Conservation (phyloP, 53 echinoderm and acorn worm genomes). For the Holothuria scabra region DNA sequence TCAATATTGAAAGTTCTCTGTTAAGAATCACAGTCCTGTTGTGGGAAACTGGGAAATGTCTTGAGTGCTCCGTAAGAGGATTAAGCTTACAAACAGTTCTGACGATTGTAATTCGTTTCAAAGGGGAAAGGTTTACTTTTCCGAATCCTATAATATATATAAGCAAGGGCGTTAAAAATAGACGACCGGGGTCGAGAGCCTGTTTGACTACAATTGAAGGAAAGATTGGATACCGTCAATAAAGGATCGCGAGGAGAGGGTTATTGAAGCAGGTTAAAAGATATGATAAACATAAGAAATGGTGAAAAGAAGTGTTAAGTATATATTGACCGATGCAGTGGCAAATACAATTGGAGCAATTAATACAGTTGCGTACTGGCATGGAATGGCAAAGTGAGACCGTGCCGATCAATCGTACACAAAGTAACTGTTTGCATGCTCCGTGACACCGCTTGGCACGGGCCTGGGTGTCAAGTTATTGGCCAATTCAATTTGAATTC, state of each 20-base stretch:
- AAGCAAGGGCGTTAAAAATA: slow-evolving; percentile 31
- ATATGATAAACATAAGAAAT: slow-evolving; percentile 19
- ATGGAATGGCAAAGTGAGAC: neutral
- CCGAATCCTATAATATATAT: too few relatives aligned
- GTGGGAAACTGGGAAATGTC: slow-evolving; percentile 1
- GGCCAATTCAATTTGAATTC: too few relatives aligned
- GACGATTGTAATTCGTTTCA: neutral
- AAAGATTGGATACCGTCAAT: slow-evolving; percentile 3
- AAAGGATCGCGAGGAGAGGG: neutral
- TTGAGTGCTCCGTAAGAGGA: slow-evolving; percentile 20
- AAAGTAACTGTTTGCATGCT: too few relatives aligned
- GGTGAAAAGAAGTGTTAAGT: slow-evolving; percentile 26
- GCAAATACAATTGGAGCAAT: slow-evolving; percentile 18
- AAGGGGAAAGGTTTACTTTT: slow-evolving; percentile 28
- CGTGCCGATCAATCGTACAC: too few relatives aligned
- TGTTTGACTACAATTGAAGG: neutral
- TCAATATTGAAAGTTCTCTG: slow-evolving; percentile 22
- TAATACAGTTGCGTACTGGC: neutral
- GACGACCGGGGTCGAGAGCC: neutral
- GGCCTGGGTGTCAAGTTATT: too few relatives aligned
- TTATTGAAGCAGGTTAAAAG: neutral
- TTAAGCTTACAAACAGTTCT: slow-evolving; percentile 30
- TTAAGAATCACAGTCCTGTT: neutral
- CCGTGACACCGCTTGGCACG: too few relatives aligned
- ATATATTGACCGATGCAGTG: slow-evolving; percentile 27